Conservation (phyloP, 2,888 invertebrate species). For the Zygaena filipendulae region DNA sequence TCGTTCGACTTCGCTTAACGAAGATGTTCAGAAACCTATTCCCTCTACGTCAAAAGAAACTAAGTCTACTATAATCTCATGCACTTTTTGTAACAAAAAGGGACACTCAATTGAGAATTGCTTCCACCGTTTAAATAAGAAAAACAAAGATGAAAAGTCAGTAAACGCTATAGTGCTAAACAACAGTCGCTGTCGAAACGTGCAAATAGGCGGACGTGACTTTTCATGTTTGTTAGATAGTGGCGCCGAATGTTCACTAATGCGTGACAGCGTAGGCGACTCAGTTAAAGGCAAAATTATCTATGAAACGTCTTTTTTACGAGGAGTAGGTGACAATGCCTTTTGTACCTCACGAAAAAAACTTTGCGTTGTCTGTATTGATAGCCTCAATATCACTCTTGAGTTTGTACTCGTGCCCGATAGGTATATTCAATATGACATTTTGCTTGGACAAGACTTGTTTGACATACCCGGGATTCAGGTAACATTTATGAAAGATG, state of each 20-base stretch:
- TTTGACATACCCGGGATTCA: background rate
- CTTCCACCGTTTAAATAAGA: no score
- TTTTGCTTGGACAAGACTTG: background rate
- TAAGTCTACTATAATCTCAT: no score
- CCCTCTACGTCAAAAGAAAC: no score
- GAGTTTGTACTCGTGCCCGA: conserved; percentile 8
- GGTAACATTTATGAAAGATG: background rate
- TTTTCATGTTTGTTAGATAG: conserved; percentile 26
- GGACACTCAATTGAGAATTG: no score
- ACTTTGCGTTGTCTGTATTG: conserved; percentile 9
- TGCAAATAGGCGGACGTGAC: no score
- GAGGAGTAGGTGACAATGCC: conserved; percentile 6
- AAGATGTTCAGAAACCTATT: no score
- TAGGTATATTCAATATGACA: conserved; percentile 6
- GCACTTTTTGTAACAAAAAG: no score
- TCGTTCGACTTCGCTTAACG: no score
- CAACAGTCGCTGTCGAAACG: no score
- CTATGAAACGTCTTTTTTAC: conserved; percentile 8
- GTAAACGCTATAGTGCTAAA: no score
- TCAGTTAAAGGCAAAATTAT: conserved; percentile 18
- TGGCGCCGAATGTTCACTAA: conserved; percentile 22
- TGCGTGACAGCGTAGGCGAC: conserved; percentile 18
- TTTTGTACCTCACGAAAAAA: background rate
- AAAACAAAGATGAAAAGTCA: no score
- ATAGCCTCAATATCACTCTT: conserved; percentile 7